These are phyloP conservation scores for Ceyx erithaca DNA, from an alignment of 2,797 vertebrate species.

Conservation along the genomic window DNA sequence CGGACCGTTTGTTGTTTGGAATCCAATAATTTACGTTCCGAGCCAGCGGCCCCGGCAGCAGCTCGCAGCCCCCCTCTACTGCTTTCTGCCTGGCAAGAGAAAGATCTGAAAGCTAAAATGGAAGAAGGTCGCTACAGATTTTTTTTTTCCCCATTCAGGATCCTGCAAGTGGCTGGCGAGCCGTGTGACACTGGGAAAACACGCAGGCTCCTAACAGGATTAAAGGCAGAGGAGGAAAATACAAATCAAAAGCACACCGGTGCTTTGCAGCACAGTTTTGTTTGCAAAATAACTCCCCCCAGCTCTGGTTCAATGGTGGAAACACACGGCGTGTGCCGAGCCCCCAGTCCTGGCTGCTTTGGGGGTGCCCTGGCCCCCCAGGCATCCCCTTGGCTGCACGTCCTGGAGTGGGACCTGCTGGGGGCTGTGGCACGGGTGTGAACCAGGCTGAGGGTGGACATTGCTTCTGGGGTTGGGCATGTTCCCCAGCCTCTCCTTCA, in stretches of 20 bases:
- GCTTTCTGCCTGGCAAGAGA: conserved; percentile 5
- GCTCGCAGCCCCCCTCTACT: not conserved
- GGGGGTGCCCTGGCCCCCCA: not conserved
- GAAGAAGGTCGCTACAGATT: not conserved
- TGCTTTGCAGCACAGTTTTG: not conserved
- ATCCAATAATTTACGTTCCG: not conserved
- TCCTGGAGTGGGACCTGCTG: rapidly evolving
- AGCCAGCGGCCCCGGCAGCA: not conserved
- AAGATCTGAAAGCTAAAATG: conserved; percentile 8
- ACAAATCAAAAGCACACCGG: not conserved
- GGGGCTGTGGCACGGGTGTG: rapidly evolving
- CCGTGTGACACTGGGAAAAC: not conserved
- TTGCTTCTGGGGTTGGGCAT: rapidly evolving
- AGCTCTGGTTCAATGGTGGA: not conserved
- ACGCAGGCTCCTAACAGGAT: not conserved
- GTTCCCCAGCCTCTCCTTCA: not conserved
- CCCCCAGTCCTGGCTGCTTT: not conserved
- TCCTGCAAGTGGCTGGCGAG: not conserved
- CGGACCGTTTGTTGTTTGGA: rapidly evolving
- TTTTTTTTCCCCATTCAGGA: not conserved
- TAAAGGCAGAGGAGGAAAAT: not conserved
- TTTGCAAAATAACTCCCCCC: not conserved
- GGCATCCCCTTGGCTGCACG: rapidly evolving
- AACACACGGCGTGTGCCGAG: not conserved
- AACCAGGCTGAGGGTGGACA: rapidly evolving